Percentiles rank a stretch among this genome's conserved stretches.
phyloP scores from a whole-genome alignment of 2,113 vertebrate genomes.

The Tautogolabrus adspersus region DNA sequence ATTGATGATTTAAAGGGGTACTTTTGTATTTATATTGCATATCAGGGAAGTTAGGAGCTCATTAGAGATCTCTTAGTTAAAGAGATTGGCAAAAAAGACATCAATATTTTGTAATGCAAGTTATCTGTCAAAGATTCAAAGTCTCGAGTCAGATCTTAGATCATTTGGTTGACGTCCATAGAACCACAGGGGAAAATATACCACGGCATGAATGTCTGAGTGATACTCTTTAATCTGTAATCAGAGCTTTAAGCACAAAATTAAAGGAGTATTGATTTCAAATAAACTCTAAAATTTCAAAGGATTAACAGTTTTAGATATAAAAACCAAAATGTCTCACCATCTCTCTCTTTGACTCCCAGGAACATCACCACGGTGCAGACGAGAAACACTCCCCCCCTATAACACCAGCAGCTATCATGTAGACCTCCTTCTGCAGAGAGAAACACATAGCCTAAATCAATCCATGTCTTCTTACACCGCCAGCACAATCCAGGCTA shows the following conservation, averaged over 20 bases:
- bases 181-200: not conserved
- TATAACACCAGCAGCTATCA: slow-evolving; percentile 90
- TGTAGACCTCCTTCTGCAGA: slow-evolving; percentile 89
- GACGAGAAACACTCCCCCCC: slow-evolving; percentile 88
- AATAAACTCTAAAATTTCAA: not conserved
- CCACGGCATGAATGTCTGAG: not conserved
- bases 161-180: not conserved
- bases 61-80: not conserved
- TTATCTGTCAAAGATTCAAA: not conserved
- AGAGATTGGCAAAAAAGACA: not conserved
- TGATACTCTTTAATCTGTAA: no score
- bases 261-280: not conserved
- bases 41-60: not conserved
- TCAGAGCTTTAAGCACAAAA: not conserved
- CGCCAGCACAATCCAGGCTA: slow-evolving; percentile 29
- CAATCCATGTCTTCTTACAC: slow-evolving; percentile 17
- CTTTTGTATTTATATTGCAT: not conserved
- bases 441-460: slow-evolving; percentile 36
- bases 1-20: not conserved
- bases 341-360: slow-evolving; percentile 93
- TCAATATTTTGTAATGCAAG: no score
- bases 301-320: not conserved
- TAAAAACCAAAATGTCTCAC: slow-evolving; percentile 76
- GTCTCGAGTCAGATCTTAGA: not conserved
- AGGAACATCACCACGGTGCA: slow-evolving; percentile 89